Evolutionary conservation across 1,140 invertebrate genomes (phyloP).

Genomic region (Bombus affinis): DNA sequence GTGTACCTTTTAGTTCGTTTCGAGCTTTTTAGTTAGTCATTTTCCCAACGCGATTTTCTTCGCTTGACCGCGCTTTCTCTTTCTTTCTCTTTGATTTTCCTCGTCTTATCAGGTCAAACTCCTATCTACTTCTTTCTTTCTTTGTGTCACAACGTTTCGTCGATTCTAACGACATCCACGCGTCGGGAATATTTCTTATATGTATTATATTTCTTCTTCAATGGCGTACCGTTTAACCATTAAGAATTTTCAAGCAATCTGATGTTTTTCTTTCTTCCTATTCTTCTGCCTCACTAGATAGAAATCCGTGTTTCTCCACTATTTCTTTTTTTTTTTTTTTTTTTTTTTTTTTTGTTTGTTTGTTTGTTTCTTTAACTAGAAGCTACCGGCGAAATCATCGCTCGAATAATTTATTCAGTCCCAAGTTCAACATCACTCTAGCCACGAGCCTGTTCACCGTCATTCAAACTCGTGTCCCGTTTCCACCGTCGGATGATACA

Average conservation of each 20-base stretch:
- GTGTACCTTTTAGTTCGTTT: neutral
- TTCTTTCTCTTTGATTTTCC: neutral
- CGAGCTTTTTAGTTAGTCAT: slow-evolving; percentile 35
- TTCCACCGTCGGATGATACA: neutral
- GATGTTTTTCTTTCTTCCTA: neutral
- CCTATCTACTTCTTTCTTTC: neutral
- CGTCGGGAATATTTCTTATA: neutral
- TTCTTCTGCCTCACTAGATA: neutral
- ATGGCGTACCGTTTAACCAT: neutral
- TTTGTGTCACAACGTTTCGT: neutral
- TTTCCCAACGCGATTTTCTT: neutral
- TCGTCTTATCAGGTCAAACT: neutral
- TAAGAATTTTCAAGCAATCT: neutral
- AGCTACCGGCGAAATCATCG: slow-evolving; percentile 27
- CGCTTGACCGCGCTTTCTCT: neutral
- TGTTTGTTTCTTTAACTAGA: slow-evolving; percentile 9
- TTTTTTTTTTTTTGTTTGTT: neutral
- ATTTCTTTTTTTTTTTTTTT: neutral
- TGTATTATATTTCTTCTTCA: neutral
- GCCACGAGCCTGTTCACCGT: slow-evolving; percentile 1
- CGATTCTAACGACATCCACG: neutral
- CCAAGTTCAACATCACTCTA: slow-evolving; percentile 1
- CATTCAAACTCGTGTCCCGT: slow-evolving; percentile 11
- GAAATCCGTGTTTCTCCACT: neutral
- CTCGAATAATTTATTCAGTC: slow-evolving; percentile 7